These are phyloP conservation scores for Pionites leucogaster DNA, from an alignment of 2,113 vertebrate species.

Conservation along the genomic window DNA sequence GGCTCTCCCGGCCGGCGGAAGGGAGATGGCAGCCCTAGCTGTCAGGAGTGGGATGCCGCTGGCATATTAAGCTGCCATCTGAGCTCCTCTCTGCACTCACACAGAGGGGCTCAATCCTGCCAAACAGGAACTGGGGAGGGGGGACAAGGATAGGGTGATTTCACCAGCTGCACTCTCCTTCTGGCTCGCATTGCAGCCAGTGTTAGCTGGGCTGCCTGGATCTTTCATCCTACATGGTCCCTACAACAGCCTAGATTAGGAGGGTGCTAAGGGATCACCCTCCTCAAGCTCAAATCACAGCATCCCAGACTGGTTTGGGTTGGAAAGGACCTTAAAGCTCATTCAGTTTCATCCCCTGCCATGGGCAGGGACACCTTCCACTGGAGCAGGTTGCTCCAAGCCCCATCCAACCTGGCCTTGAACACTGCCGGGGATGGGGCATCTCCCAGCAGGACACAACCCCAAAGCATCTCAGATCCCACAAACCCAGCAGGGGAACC, in stretches of 20 bases:
- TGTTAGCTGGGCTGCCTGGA: not conserved
- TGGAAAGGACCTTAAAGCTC: not conserved
- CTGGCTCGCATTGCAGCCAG: rapidly evolving
- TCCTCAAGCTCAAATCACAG: not conserved
- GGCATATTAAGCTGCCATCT: conserved; percentile 16
- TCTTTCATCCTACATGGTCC: not conserved
- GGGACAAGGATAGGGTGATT: not conserved
- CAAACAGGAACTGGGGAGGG: not conserved
- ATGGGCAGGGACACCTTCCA: not conserved
- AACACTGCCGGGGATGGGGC: not conserved
- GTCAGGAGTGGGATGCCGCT: not conserved
- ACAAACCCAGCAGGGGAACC: not conserved
- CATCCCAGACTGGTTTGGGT: not conserved
- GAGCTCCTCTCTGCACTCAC: not conserved
- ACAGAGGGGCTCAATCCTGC: conserved; percentile 1
- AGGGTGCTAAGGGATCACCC: not conserved
- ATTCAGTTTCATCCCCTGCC: not conserved
- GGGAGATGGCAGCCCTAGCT: not conserved
- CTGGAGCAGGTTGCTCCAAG: not conserved
- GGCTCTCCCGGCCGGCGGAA: not conserved
- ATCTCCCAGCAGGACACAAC: not conserved
- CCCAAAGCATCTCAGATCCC: not conserved
- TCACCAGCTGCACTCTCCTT: not conserved
- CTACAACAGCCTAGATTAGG: rapidly evolving
- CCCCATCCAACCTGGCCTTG: not conserved